Evolutionary conservation across 2,113 vertebrate species (phyloP).

Genomic region (Montifringilla adamsi): DNA sequence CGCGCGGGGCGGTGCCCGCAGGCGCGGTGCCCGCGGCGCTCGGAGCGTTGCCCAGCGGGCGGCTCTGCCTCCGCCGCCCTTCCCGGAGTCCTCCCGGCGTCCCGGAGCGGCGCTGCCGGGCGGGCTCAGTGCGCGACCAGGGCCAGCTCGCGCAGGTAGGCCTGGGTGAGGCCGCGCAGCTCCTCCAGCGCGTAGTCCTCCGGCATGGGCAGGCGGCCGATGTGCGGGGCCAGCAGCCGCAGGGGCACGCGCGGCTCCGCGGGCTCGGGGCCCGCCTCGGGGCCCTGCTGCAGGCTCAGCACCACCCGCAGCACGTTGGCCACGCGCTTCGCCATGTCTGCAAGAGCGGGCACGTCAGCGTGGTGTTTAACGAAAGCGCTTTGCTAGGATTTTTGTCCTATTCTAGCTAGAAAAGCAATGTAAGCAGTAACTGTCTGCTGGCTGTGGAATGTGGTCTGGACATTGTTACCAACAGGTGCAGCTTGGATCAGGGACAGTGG

Average conservation of each 20-base stretch:
- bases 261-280: slow-evolving; percentile 8
- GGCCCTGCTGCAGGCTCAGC: slow-evolving; percentile 85
- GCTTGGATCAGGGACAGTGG: too few species aligned
- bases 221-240: slow-evolving; percentile 83
- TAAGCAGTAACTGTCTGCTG: too few species aligned
- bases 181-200: slow-evolving; percentile 96
- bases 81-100: not conserved
- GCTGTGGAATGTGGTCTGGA: too few species aligned
- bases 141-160: slow-evolving; percentile 86
- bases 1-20: accelerated
- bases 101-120: too few species aligned
- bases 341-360: not conserved
- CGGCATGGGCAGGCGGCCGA: slow-evolving; percentile 90
- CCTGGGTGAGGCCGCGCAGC: slow-evolving; percentile 88
- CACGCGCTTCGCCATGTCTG: slow-evolving; percentile 95
- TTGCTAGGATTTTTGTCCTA: too few species aligned
- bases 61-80: accelerated
- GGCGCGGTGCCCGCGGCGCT: too few species aligned
- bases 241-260: slow-evolving; percentile 69
- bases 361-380: too few species aligned
- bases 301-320: slow-evolving; percentile 90
- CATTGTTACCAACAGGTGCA: too few species aligned
- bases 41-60: accelerated
- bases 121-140: slow-evolving; percentile 74
- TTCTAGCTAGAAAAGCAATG: not conserved